Evolutionary conservation across 2,888 invertebrate genomes (phyloP), one percentile per base, ranked within the genome.

Genomic region (Sipunculus nudus): DNA sequence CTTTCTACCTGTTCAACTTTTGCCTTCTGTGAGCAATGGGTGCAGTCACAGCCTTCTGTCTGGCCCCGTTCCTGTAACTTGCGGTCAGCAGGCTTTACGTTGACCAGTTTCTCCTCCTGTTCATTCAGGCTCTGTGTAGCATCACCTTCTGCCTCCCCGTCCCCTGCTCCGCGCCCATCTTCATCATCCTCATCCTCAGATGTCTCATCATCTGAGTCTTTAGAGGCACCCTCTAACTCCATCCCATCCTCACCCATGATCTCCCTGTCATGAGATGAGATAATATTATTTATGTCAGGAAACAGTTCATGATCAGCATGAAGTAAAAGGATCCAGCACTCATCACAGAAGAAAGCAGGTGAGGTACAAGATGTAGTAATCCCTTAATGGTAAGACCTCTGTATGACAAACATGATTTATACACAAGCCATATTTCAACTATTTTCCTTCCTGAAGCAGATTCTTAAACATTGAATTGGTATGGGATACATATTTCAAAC

Each of bases 11-110:
- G 72, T 63, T 76, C 75, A 28, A 74, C 56, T 55, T 75, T 72
- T 10, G 75, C 71, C 63, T 76, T 75, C 6, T 70, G 64, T 4
- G 75, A 71, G 71, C 77, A 78, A 54, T 78, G 78, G 58, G 72
- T 75, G 70, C 78, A 78, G 67, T 74, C 77, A 72, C 78, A 78
- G 55, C 65, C 71, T 28, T 72, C 71, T 0, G 61, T 43, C 45
- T 40, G 23, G 45, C 28, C 41, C 21, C 26, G 40, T 35, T 3
- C 39, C 50, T 16, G 40, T 57, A 25, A 41, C 53, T 6, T 31
- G 25, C 23, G 16, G 16, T 35, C 25, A 39, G 2, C n/a, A n/a
- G 6, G 2, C 38, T 8, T 26, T 38, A 21, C 13, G 41, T 5
- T 25, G 40, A 32, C 21, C 63, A 6, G 6, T 41, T 25, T 40